phyloP scores from a whole-genome alignment of 1,140 invertebrate genomes.

The Saxidomus purpurata region DNA sequence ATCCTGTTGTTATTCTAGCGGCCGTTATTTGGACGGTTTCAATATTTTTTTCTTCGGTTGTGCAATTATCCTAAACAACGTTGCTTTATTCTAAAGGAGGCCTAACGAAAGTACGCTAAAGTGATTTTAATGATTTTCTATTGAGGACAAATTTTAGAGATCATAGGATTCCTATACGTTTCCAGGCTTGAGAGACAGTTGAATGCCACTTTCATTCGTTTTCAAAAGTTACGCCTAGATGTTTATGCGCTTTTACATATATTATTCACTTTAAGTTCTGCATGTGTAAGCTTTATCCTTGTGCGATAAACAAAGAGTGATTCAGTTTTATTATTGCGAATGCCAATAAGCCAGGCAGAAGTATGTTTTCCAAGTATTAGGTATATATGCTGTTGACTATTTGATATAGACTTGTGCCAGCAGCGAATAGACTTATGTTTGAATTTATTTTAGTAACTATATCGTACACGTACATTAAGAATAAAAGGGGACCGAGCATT shows the following conservation, averaged over 20 bases:
- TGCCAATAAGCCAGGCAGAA: constrained; percentile 30
- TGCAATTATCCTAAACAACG: constrained; percentile 19
- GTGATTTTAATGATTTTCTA: constrained; percentile 31
- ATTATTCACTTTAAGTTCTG: constrained; percentile 21
- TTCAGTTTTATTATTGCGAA: constrained; percentile 49
- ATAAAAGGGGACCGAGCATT: no score
- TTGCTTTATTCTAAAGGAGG: constrained; percentile 34
- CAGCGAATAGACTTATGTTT: no score
- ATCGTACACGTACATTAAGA: neutral
- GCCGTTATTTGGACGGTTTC: constrained; percentile 45
- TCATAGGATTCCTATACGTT: constrained; percentile 26
- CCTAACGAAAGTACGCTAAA: constrained; percentile 46
- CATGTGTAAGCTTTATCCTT: neutral
- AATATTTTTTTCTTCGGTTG: neutral
- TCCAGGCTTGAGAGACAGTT: constrained; percentile 15
- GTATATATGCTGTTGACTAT: no score
- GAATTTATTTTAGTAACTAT: no score
- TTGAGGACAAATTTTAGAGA: constrained; percentile 37
- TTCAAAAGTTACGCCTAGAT: constrained; percentile 9
- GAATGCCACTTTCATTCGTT: constrained; percentile 18
- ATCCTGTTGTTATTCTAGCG: no score
- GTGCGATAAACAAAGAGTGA: constrained; percentile 16
- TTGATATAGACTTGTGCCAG: no score
- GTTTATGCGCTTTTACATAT: constrained; percentile 3
- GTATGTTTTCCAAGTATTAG: neutral